Percentiles rank a stretch among this genome's conserved stretches.
These are phyloP conservation scores for Premnoplex brunnescens DNA, from an alignment of 2,797 vertebrate species.

Conservation along the genomic window DNA sequence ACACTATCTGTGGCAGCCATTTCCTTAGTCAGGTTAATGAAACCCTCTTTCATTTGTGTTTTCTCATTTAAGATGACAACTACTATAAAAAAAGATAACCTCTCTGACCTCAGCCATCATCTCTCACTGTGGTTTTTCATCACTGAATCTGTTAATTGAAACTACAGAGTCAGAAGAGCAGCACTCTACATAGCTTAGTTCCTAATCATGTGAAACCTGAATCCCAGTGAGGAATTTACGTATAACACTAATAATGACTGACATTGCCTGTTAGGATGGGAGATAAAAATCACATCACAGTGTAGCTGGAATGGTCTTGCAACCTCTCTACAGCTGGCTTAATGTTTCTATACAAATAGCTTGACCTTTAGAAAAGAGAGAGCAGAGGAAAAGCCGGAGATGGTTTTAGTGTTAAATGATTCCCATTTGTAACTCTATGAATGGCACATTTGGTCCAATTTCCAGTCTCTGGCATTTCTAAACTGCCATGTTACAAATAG, in stretches of 20 bases:
- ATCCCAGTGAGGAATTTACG: constrained; percentile 22
- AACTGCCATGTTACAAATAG: constrained; percentile 17
- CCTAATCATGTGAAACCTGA: constrained; percentile 25
- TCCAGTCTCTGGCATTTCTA: constrained; percentile 49
- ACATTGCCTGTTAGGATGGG: constrained; percentile 23
- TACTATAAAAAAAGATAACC: constrained; percentile 2
- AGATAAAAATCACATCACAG: constrained; percentile 41
- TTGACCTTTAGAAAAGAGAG: constrained; percentile 55
- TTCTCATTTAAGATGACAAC: constrained; percentile 18
- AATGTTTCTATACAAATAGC: constrained; percentile 53
- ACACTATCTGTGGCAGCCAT: not conserved
- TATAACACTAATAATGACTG: constrained; percentile 46
- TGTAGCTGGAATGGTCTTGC: constrained; percentile 27
- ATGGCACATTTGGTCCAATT: constrained; percentile 45
- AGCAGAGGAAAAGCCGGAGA: not conserved
- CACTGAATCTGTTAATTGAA: constrained; percentile 9
- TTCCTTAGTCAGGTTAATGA: not conserved
- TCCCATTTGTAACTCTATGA: constrained; percentile 50
- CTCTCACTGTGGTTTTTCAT: constrained; percentile 11
- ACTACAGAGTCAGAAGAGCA: not conserved
- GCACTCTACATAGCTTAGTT: not conserved
- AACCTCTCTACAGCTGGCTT: constrained; percentile 51
- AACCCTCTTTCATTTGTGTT: not conserved
- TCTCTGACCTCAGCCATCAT: constrained; percentile 21
- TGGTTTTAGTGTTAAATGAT: constrained; percentile 37